Base-by-base conservation (phyloP, 2,888 invertebrate species). In the Luperina testacea region DNA sequence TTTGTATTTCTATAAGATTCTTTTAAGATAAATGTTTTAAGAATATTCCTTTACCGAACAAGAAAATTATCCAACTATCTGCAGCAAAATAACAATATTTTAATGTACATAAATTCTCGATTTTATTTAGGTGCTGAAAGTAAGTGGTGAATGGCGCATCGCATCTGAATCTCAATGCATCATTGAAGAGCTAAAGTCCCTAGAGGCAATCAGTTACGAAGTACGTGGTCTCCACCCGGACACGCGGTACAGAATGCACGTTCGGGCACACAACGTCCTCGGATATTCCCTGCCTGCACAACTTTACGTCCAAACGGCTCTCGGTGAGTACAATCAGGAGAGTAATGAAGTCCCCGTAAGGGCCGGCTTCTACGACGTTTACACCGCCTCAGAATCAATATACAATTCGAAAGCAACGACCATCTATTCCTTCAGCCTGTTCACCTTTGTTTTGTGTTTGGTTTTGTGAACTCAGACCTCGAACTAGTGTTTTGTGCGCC, bases 261-360 rank as follows among this genome's bases (percentile, higher is more conserved):
- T 99, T 78, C 97, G 98, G 88, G 99, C 99, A 68, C 98, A 98
- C 94, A 99, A 99, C 94, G 96, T 97, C 45, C 98, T 99, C 84
- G 99, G 99, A 78, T 98, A 97, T 95, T 98, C 99, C 91, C 97
- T 97, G 81, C 98, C 98, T 1, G 98, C 98, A 65, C 97, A 98
- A 92, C 97, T 98, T 88, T 97, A 98, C 93, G 97, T 99, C 94
- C 98, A 98, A 96, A 99, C 99, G 86, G 98, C 98, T 91, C 97
- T 98, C 97, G 99, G 99, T 99, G 98, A 98, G 98, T 97, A 97
- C 93, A 95, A 94, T 92, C 94, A 94, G 92, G 96, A 96, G 88
- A 95, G 90, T 94, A 96, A 95, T 90, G 96, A 96, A 90, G 95
- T 96, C 86, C 95, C 95, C 70, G 90, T 94, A 77, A 95, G 94